phyloP scores from a whole-genome alignment of 2,113 vertebrate species.

The Harpagus bidentatus region DNA sequence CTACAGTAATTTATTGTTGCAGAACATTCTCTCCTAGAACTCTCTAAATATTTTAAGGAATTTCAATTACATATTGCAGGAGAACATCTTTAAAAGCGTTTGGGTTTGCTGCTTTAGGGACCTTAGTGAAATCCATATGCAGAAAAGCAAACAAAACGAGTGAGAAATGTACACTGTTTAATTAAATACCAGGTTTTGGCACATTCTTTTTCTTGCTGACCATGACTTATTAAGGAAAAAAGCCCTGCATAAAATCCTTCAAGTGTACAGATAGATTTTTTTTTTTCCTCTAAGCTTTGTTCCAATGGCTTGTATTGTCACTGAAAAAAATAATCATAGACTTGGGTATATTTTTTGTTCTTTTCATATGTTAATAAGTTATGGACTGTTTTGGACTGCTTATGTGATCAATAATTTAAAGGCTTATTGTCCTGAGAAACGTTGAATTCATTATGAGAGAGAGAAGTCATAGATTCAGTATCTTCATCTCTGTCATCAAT shows the following conservation, averaged over 20 bases:
- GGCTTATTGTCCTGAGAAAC: slow-evolving; percentile 32
- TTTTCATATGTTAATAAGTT: not conserved
- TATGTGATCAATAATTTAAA: slow-evolving; percentile 27
- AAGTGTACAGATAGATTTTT: not conserved
- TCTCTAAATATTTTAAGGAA: slow-evolving; percentile 54
- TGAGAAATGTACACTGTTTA: not conserved
- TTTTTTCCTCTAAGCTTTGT: not conserved
- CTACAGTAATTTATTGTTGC: slow-evolving; percentile 38
- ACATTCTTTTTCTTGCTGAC: not conserved
- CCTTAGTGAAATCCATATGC: not conserved
- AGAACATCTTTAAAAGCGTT: not conserved
- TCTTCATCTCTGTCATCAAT: slow-evolving; percentile 14
- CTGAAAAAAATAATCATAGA: not conserved
- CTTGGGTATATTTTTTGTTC: not conserved
- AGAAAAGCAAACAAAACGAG: slow-evolving; percentile 23
- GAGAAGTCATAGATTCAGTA: not conserved
- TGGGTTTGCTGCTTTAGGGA: not conserved
- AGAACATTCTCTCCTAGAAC: slow-evolving; percentile 37
- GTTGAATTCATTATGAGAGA: slow-evolving; percentile 28
- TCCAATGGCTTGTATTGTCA: not conserved
- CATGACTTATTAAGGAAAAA: not conserved
- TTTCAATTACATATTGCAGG: slow-evolving; percentile 31
- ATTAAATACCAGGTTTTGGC: slow-evolving; percentile 8
- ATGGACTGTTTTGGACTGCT: not conserved
- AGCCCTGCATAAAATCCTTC: not conserved